These are phyloP conservation scores for Peromyscus leucopus DNA, from an alignment of 2,113 vertebrate genomes.

Conservation along the genomic window DNA sequence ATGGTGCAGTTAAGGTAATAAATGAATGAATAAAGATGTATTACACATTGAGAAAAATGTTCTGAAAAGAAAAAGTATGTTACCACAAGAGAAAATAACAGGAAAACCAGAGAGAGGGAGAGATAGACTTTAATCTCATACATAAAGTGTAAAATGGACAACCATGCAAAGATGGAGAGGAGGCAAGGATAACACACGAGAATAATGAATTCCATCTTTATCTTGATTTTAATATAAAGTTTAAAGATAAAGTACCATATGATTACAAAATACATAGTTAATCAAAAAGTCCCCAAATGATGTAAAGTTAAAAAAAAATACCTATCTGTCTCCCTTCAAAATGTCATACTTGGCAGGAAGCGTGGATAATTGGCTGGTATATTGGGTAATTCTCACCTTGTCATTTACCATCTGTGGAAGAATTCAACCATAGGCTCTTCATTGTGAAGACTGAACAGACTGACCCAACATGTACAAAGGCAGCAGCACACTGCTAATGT, in stretches of 20 bases:
- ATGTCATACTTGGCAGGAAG: background rate
- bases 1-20: background rate
- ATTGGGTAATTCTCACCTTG: constrained; percentile 24
- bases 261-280: constrained; percentile 44
- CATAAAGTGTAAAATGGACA: background rate
- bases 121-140: background rate
- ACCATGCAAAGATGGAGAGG: background rate
- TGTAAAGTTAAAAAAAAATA: constrained; percentile 30
- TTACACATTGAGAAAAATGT: constrained; percentile 35
- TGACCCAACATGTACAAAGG: constrained; percentile 33
- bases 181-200: background rate
- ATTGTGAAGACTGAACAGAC: constrained; percentile 27
- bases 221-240: constrained; percentile 47
- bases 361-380: background rate
- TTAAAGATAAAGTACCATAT: constrained; percentile 30
- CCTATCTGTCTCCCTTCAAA: constrained; percentile 26
- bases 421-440: background rate
- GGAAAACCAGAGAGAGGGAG: background rate
- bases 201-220: constrained; percentile 42
- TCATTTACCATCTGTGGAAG: constrained; percentile 5
- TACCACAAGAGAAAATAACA: background rate
- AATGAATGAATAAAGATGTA: background rate
- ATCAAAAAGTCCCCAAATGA: background rate
- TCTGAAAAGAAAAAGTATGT: constrained; percentile 21
- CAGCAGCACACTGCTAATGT: background rate